A percentile compares a stretch with the other conserved stretches of the same genome.
Evolutionary conservation across 2,113 vertebrate species (phyloP).

Genomic region (Propithecus coquereli): DNA sequence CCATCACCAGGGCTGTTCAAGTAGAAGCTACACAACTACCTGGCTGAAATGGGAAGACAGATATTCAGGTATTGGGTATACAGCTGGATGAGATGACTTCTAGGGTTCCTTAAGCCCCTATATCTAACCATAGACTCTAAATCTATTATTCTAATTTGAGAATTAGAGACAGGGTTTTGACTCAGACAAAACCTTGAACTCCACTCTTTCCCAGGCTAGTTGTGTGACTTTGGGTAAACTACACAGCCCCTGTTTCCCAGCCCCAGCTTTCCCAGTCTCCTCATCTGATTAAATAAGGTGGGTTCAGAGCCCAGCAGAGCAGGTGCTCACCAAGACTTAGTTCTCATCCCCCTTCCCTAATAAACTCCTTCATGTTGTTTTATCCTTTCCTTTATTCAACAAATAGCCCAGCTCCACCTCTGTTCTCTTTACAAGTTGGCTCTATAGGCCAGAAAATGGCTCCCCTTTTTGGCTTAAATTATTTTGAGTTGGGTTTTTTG

Average conservation of each 20-base stretch:
- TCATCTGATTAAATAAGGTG: neutral
- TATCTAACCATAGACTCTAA: neutral
- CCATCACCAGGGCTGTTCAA: neutral
- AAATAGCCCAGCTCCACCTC: neutral
- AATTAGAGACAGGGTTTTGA: neutral
- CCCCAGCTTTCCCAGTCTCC: neutral
- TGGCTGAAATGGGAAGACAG: neutral
- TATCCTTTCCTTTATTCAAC: neutral
- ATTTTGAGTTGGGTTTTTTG: neutral
- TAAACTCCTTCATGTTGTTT: neutral
- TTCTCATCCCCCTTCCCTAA: neutral
- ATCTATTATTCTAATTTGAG: neutral
- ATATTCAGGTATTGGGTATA: neutral
- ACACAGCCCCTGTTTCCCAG: fast-evolving
- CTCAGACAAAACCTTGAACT: neutral
- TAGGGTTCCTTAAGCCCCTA: neutral
- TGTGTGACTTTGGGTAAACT: neutral
- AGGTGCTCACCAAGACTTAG: neutral
- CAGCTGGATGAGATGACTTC: neutral
- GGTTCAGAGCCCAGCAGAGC: neutral
- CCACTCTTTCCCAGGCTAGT: neutral
- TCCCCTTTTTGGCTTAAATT: neutral
- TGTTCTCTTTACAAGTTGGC: neutral
- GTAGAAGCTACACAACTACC: neutral
- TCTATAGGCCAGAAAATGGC: neutral